Evolutionary conservation across 2,113 vertebrate genomes (phyloP), one percentile per base, ranked within the genome.

Genomic region (Edolisoma coerulescens): DNA sequence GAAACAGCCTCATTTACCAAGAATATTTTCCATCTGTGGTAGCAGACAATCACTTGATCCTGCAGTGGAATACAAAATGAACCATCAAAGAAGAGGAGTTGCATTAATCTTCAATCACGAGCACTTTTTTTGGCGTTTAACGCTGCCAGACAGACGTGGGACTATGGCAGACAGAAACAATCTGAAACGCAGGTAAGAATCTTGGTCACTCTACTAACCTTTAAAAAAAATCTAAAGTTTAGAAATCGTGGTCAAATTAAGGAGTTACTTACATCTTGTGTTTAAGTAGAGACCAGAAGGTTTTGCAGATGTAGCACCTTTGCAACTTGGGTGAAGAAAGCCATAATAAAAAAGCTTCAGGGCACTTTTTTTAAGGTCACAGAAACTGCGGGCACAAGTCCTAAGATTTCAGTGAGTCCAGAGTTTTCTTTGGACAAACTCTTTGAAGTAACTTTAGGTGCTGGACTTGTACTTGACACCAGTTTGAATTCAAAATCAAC

Each of bases 91-190:
- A 67, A 98, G 99, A 96, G 99, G 99, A 52, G 35, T 98, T 21
- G 99, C 99, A 0, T 97, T 99, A 10, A 99, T 99, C 93, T 99
- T 99, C 95, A 99, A 99, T 95, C 99, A 99, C 0, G 99, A 99
- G 91, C 84, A 27, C 41, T 99, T 99, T 94, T 98, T 24, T 80
- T 99, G 99, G 99, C 96, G 75, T 1, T 96, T 99, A 42, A 94
- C 0, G 1, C 60, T 99, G 86, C 19, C 26, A 2, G 64, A 94
- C 1, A 98, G 99, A 74, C 90, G 93, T 14, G 99, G 99, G 49
- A 99, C 99, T 56, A 79, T 63, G 5, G 97, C 97, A 11, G 99
- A 99, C 96, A 96, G 97, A 77, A n/a, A 96, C 41, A 99, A 98
- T 73, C 97, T 99, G 30, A 74, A 68, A 27, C 97, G 4, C 96